phyloP scores from a whole-genome alignment of 64 coral and sea anemone genomes.

The Cladopsammia gracilis region DNA sequence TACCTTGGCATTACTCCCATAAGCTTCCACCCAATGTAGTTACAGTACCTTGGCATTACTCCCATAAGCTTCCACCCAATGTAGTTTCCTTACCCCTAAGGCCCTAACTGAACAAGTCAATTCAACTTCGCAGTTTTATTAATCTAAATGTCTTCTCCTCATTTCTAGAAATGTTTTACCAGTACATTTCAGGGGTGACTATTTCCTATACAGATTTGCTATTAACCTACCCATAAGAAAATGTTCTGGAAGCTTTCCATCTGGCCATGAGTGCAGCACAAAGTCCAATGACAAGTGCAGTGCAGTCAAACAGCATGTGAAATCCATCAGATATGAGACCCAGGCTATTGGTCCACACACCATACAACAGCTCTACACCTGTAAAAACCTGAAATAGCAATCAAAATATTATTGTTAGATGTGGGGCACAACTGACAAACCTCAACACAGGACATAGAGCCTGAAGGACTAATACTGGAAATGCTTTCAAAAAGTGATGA shows the following conservation, averaged over 20 bases:
- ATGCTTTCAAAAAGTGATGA: no score
- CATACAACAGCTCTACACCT: slow-evolving; percentile 90
- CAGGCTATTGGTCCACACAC: slow-evolving; percentile 95
- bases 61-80: no score
- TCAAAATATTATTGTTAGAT: background rate
- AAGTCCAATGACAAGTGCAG: slow-evolving; percentile 96
- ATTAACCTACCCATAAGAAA: slow-evolving; percentile 94
- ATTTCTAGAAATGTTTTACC: background rate
- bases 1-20: no score
- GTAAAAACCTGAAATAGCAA: slow-evolving; percentile 80
- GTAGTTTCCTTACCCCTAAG: no score
- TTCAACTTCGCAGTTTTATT: no score
- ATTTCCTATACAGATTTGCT: background rate
- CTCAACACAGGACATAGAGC: no score
- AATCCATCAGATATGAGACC: slow-evolving; percentile 98
- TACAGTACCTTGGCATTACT: no score
- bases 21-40: no score
- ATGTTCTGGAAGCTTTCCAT: slow-evolving; percentile 93
- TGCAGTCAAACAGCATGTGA: slow-evolving; percentile 99
- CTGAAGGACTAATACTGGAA: no score
- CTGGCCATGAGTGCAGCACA: slow-evolving; percentile 96
- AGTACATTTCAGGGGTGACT: background rate
- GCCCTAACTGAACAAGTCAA: no score
- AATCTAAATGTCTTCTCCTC: no score
- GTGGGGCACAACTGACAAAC: no score